Evolutionary conservation across 2,113 vertebrate species (phyloP).

Genomic region (Indicator maculatus): DNA sequence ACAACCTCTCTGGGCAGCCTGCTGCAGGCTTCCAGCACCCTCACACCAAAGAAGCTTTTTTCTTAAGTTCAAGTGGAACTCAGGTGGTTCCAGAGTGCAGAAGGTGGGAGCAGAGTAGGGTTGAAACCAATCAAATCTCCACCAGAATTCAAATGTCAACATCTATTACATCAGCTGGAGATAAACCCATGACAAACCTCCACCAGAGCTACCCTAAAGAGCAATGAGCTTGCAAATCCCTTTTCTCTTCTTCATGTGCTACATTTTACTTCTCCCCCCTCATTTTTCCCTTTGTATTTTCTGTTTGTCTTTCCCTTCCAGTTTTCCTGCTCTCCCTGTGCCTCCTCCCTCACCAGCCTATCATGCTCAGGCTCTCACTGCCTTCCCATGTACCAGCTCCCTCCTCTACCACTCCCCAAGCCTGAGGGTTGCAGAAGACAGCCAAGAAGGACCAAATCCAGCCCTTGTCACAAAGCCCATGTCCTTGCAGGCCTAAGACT

Average conservation of each 20-base stretch:
- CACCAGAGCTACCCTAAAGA: too few species aligned
- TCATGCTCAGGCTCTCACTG: not conserved
- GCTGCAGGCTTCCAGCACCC: too few species aligned
- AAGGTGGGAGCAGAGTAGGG: too few species aligned
- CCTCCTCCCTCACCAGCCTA: not conserved
- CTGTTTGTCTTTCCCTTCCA: not conserved
- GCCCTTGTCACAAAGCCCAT: not conserved
- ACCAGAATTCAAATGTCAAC: not conserved
- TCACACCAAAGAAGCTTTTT: too few species aligned
- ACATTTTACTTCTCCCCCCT: not conserved
- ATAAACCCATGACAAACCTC: not conserved
- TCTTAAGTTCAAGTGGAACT: too few species aligned
- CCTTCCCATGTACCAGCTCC: not conserved
- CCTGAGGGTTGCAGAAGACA: not conserved
- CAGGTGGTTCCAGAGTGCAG: too few species aligned
- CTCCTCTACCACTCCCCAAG: not conserved
- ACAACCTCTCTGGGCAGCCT: too few species aligned
- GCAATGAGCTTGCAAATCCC: not conserved
- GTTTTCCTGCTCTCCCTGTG: not conserved
- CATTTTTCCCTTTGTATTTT: not conserved
- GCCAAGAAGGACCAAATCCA: not conserved
- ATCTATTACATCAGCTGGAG: rapidly evolving
- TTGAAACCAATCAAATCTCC: not conserved
- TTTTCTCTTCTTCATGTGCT: not conserved
- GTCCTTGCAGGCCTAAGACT: not conserved